phyloP scores from a whole-genome alignment of 2,113 vertebrate species.

The Ptilorrhoa leucosticta region DNA sequence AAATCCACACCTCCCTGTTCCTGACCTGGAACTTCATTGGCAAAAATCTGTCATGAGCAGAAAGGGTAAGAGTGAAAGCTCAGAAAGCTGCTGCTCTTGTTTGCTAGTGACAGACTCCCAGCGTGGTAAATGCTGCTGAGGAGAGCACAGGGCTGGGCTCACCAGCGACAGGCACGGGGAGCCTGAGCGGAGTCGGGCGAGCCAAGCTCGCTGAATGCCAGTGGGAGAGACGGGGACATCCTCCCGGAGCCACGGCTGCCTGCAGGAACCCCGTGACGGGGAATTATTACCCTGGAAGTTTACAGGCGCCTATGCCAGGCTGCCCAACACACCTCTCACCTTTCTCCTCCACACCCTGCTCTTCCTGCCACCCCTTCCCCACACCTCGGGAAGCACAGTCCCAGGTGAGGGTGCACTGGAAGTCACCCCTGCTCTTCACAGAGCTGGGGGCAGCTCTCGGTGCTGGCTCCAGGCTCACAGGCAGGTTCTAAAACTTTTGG shows the following conservation, averaged over 20 bases:
- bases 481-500: background rate
- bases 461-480: background rate
- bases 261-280: too few relatives aligned
- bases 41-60: background rate
- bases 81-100: background rate
- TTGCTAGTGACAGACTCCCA: background rate
- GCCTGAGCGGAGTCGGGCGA: rapidly evolving
- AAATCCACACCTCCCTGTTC: background rate
- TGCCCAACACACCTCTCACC: rapidly evolving
- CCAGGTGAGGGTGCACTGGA: rapidly evolving
- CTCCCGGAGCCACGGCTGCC: background rate
- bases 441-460: background rate
- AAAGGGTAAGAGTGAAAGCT: background rate
- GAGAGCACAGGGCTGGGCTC: background rate
- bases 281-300: too few relatives aligned
- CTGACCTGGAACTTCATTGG: background rate
- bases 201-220: background rate
- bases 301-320: background rate
- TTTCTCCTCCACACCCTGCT: background rate
- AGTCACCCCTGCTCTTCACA: background rate
- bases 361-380: background rate
- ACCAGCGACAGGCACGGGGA: background rate
- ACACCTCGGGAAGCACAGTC: rapidly evolving
- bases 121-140: rapidly evolving
- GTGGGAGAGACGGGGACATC: too few relatives aligned